Percentiles rank a stretch among this genome's conserved stretches.
Evolutionary conservation across 1,140 invertebrate genomes (phyloP).

Genomic region (Lutraria rhynchaena): DNA sequence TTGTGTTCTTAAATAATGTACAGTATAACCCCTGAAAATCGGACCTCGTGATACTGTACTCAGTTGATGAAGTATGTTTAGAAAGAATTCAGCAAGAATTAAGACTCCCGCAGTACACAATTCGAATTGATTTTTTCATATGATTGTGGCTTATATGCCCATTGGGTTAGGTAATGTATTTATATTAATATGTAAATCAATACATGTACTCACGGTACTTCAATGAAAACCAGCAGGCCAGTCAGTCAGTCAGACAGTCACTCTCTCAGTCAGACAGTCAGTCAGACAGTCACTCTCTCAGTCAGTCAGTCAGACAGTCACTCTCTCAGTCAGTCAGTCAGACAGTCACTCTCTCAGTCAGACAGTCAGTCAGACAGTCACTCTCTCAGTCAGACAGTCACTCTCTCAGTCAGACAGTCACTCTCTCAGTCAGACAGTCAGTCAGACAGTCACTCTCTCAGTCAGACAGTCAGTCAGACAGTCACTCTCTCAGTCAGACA

Average conservation of each 20-base stretch:
- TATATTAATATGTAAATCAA: too few species aligned
- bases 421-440: constrained; percentile 64
- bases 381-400: constrained; percentile 64
- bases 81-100: too few species aligned
- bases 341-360: constrained; percentile 64
- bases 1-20: too few species aligned
- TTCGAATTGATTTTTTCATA: too few species aligned
- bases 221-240: too few species aligned
- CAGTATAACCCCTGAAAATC: too few species aligned
- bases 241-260: constrained; percentile 59
- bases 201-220: too few species aligned
- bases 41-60: too few species aligned
- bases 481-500: constrained; percentile 58
- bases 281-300: constrained; percentile 54
- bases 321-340: constrained; percentile 67
- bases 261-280: constrained; percentile 62
- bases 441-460: constrained; percentile 62
- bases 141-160: too few species aligned
- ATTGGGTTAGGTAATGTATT: too few species aligned
- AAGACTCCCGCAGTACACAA: too few species aligned
- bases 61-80: too few species aligned
- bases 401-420: constrained; percentile 61
- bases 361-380: constrained; percentile 65
- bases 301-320: constrained; percentile 65
- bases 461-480: constrained; percentile 56